These are phyloP conservation scores for Bicyclus anynana DNA, from an alignment of 1,140 invertebrate genomes.

Conservation along the genomic window DNA sequence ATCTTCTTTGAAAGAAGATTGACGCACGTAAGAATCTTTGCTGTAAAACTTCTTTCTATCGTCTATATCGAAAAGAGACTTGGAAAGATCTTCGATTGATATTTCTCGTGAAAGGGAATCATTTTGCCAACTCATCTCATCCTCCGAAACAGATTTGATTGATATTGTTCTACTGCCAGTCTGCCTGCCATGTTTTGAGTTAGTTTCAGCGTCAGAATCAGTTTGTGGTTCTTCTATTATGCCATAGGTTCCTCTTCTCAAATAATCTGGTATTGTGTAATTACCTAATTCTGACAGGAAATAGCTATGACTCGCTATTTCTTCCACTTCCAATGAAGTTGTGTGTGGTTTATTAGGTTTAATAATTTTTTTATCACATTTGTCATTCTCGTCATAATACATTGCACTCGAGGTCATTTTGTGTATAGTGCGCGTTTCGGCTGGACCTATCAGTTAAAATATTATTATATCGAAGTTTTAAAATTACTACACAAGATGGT, in stretches of 20 bases:
- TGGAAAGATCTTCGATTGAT: conserved; percentile 77
- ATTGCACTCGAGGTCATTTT: conserved; percentile 80
- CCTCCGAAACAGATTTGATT: conserved; percentile 82
- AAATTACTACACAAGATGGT: conserved; percentile 16
- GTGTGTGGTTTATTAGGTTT: conserved; percentile 71
- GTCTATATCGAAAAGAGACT: conserved; percentile 69
- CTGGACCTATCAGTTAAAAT: conserved; percentile 80
- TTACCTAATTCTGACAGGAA: conserved; percentile 78
- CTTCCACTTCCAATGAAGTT: conserved; percentile 77
- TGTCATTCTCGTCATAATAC: conserved; percentile 73
- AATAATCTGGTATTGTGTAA: conserved; percentile 77
- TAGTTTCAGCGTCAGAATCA: conserved; percentile 72
- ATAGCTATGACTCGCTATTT: conserved; percentile 80
- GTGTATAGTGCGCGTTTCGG: conserved; percentile 81
- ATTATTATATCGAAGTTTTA: conserved; percentile 57
- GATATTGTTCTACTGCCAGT: conserved; percentile 78
- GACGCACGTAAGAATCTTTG: conserved; percentile 69
- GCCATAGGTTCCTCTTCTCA: conserved; percentile 68
- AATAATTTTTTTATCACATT: conserved; percentile 58
- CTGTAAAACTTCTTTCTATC: conserved; percentile 69
- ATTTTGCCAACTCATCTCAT: conserved; percentile 78
- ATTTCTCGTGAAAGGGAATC: conserved; percentile 78
- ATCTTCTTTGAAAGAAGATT: conserved; percentile 73
- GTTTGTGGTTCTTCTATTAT: conserved; percentile 76
- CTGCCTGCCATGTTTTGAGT: conserved; percentile 53